Conservation (phyloP, 2,797 vertebrate species). For the Acanthornis magna region DNA sequence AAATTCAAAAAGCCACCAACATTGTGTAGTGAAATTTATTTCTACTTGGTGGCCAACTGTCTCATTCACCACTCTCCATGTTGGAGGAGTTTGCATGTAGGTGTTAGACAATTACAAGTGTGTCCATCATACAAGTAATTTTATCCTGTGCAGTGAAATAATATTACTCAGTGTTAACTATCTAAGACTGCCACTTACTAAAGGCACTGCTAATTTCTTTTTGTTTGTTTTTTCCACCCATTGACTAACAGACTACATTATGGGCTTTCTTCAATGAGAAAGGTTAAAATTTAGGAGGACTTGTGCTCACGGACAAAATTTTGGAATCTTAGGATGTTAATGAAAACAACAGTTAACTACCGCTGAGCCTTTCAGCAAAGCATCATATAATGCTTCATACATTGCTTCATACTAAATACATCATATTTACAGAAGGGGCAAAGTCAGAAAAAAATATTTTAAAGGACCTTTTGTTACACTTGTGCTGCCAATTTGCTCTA, state of each 20-base stretch:
- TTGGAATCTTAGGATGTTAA: neutral
- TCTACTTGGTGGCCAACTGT: neutral
- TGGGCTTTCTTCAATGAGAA: neutral
- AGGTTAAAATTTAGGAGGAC: neutral
- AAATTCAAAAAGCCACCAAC: neutral
- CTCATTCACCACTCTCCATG: neutral
- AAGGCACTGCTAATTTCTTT: neutral
- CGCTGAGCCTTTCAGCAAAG: neutral
- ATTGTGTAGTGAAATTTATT: neutral
- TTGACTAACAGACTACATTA: neutral
- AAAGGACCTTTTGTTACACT: neutral
- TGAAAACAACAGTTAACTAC: neutral
- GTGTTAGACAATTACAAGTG: neutral
- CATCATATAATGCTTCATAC: no score
- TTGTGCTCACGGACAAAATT: neutral
- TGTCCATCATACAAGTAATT: neutral
- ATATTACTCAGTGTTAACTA: neutral
- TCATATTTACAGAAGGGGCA: neutral
- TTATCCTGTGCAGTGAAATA: neutral
- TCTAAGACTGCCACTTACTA: neutral
- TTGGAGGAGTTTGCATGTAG: neutral
- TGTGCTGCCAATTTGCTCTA: neutral
- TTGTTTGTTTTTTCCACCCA: neutral
- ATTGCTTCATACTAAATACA: no score
- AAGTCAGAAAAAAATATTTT: neutral